A percentile compares a stretch with the other conserved stretches of the same genome.
phyloP scores from a whole-genome alignment of 1,140 invertebrate species.

The Pseudomyrmex dendroicus region DNA sequence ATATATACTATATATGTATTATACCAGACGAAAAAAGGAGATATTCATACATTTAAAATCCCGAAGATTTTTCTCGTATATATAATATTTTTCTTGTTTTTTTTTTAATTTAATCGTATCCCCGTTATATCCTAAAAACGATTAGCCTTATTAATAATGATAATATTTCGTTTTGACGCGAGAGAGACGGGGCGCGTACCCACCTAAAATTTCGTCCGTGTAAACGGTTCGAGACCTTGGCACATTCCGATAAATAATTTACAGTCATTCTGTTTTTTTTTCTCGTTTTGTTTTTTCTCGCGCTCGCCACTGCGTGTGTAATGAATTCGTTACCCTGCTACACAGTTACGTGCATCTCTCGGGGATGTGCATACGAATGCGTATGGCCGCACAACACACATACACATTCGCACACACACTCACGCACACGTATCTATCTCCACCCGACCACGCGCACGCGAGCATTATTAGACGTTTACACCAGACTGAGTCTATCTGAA shows the following conservation, averaged over 20 bases:
- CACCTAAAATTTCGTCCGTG: slow-evolving; percentile 72
- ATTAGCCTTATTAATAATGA: slow-evolving; percentile 68
- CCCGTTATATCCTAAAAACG: slow-evolving; percentile 62
- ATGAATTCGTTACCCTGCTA: slow-evolving; percentile 52
- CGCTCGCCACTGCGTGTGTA: slow-evolving; percentile 22
- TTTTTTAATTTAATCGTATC: slow-evolving; percentile 61
- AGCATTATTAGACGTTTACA: slow-evolving; percentile 45
- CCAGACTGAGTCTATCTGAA: slow-evolving; percentile 47
- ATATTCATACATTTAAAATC: slow-evolving; percentile 75
- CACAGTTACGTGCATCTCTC: slow-evolving; percentile 34
- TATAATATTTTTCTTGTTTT: slow-evolving; percentile 45
- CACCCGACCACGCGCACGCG: slow-evolving; percentile 45
- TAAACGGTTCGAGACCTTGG: slow-evolving; percentile 83
- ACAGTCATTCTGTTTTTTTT: slow-evolving; percentile 57
- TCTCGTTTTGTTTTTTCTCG: slow-evolving; percentile 44
- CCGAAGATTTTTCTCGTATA: slow-evolving; percentile 62
- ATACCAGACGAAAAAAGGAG: slow-evolving; percentile 75
- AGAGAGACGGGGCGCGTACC: slow-evolving; percentile 78
- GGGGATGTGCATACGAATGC: neutral
- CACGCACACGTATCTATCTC: slow-evolving; percentile 9
- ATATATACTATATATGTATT: slow-evolving; percentile 57
- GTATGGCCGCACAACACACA: neutral
- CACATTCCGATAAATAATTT: slow-evolving; percentile 81
- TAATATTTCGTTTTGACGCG: slow-evolving; percentile 74
- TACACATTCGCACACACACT: slow-evolving; percentile 15